Evolutionary conservation across 2,113 vertebrate genomes (phyloP), one percentile per base, ranked within the genome.

Genomic region (Abramis brama): DNA sequence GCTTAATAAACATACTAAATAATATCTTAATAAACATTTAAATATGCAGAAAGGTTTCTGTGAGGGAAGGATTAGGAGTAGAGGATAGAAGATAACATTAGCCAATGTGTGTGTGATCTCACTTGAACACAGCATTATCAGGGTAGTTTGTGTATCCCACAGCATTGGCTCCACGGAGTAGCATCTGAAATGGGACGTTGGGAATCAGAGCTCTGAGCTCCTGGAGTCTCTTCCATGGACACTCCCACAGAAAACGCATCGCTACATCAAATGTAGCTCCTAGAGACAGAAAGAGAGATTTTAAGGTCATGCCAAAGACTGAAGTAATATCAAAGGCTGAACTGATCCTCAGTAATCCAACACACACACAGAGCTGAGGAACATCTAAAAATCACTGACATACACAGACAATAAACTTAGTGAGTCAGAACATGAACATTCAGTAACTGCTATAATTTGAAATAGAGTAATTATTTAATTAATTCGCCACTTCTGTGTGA

Each of bases 101-200:
- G 77, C 27, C 30, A 59, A 36, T 23, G 25, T 52, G 10, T 57
- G 10, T 57, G 45, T 71, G 30, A 76, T 30, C 97, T 94, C 89
- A 98, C 97, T 96, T 98, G 90, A 95, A 97, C 83, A 98, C 97
- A 0, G 96, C 95, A 2, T 98, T 98, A 93, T 98, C 97, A 0
- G 97, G 96, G 92, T 98, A 98, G 93, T 98, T 98, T 82, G 97
- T 98, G 91, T 98, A 98, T 83, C 97, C 97, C 90, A 98, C 97
- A 0, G 97, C 97, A 5, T 97, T 98, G 90, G 97, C 97, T 0
- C 97, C 97, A 45, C 97, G 93, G 77, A 98, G 95, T 77, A 98
- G 91, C 97, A 98, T 98, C 95, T 98, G 97, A 95, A 98, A 98
- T 0, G 97, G 97, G 86, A 98, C 94, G 82, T 97, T 98, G 83